phyloP scores from a whole-genome alignment of 2,797 vertebrate genomes.

The Pygocentrus nattereri region DNA sequence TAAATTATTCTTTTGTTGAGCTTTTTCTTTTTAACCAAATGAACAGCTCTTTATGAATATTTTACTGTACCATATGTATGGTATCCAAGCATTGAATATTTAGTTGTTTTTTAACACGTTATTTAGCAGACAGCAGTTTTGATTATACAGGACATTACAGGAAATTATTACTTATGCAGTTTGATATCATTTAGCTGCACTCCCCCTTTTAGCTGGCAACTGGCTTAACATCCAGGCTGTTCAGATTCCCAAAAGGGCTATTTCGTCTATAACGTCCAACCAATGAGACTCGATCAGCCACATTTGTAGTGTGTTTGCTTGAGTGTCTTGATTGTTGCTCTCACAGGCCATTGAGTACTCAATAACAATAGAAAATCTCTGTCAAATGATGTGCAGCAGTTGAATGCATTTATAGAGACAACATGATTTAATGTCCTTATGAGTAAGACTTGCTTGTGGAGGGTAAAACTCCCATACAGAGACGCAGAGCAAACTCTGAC shows the following conservation, averaged over 20 bases:
- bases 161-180: background rate
- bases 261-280: background rate
- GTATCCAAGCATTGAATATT: background rate
- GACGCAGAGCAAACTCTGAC: background rate
- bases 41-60: background rate
- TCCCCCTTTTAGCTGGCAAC: too few species aligned
- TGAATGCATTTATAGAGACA: background rate
- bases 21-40: too few species aligned
- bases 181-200: background rate
- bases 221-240: background rate
- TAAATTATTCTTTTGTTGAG: background rate
- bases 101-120: too few species aligned
- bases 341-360: background rate
- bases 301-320: background rate
- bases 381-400: background rate
- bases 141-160: slow-evolving; percentile 1
- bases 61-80: background rate
- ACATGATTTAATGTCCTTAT: background rate
- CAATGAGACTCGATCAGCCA: background rate
- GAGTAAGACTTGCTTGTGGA: background rate
- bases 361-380: background rate
- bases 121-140: background rate
- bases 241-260: background rate
- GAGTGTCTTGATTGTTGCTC: too few species aligned
- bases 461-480: background rate